These are phyloP conservation scores for Clarias batrachus DNA, from an alignment of 2,113 vertebrate genomes.

Conservation along the genomic window DNA sequence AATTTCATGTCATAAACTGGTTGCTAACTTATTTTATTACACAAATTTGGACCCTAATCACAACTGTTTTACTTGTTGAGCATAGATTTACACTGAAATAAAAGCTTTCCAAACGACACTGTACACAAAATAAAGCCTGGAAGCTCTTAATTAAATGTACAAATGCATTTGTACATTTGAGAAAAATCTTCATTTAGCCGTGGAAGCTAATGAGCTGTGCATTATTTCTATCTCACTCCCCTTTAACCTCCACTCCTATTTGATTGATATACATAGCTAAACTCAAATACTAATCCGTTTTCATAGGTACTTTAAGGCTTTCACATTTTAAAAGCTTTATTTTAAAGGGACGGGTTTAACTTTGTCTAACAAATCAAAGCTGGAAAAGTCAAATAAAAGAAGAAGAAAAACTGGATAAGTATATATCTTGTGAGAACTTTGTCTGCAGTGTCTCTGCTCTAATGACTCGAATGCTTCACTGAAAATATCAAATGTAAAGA, in stretches of 20 bases:
- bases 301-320: background rate
- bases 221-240: background rate
- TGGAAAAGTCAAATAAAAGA: background rate
- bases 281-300: background rate
- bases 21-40: background rate
- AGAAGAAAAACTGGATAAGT: background rate
- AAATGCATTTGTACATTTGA: background rate
- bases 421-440: background rate
- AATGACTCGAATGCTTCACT: background rate
- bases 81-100: background rate
- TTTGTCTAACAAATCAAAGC: background rate
- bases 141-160: background rate
- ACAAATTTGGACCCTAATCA: background rate
- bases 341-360: background rate
- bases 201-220: background rate
- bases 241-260: background rate
- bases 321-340: background rate
- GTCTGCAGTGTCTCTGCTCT: background rate
- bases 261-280: background rate
- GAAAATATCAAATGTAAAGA: conserved; percentile 18
- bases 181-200: background rate
- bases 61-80: background rate
- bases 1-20: background rate
- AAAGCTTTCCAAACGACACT: background rate
- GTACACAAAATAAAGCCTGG: background rate